Evolutionary conservation across 2,888 invertebrate species (phyloP).

Genomic region (Cylindroiulus punctatus): DNA sequence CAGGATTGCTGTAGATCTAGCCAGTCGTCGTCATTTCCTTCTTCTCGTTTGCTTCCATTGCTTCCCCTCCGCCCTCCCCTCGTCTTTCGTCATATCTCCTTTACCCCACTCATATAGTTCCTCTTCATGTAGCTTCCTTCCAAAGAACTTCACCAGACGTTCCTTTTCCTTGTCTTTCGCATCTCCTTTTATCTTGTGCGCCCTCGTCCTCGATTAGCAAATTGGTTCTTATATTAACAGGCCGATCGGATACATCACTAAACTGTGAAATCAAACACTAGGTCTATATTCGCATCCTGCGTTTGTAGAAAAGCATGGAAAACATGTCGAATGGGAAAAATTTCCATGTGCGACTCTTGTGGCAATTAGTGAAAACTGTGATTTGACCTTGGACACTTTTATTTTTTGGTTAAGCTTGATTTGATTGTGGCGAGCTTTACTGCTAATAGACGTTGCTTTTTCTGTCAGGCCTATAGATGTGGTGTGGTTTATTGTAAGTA

Average conservation of each 20-base stretch:
- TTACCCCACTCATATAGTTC: background rate
- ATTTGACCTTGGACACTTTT: background rate
- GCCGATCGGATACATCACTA: background rate
- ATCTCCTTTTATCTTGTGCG: background rate
- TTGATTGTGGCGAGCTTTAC: too few relatives aligned
- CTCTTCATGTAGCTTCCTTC: conserved; percentile 21
- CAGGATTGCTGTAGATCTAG: conserved; percentile 29
- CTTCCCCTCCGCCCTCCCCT: background rate
- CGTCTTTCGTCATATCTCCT: conserved; percentile 5
- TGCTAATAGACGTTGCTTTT: too few relatives aligned
- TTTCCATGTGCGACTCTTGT: background rate
- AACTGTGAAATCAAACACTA: background rate
- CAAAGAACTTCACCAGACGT: background rate
- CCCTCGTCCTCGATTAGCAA: background rate
- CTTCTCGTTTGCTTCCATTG: conserved; percentile 39
- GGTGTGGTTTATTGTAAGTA: too few relatives aligned
- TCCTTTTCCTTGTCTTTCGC: background rate
- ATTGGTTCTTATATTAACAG: background rate
- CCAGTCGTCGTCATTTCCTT: conserved; percentile 32
- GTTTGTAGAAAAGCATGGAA: background rate
- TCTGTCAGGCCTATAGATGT: too few relatives aligned
- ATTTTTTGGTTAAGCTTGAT: background rate
- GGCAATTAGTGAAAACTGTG: background rate
- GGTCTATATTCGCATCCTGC: background rate
- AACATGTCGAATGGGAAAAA: background rate